Conservation (phyloP, 2,888 invertebrate species). For the Lycophotia porphyrea region DNA sequence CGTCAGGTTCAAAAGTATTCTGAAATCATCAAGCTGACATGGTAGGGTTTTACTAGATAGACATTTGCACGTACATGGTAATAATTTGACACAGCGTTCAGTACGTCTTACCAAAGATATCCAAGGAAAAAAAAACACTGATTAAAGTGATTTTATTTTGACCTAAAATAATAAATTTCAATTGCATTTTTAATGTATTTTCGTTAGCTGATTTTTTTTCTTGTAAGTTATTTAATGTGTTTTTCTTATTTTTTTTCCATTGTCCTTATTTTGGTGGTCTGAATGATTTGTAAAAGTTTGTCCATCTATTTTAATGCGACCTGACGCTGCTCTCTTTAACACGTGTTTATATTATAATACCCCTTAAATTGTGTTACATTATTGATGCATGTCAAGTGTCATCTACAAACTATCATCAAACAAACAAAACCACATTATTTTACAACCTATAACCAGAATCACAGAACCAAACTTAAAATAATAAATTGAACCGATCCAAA, state of each 20-base stretch:
- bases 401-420: not conserved
- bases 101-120: too few relatives aligned
- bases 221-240: too few relatives aligned
- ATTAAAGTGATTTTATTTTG: too few relatives aligned
- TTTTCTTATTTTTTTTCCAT: too few relatives aligned
- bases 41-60: not conserved
- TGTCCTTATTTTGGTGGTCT: too few relatives aligned
- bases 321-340: too few relatives aligned
- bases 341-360: not conserved
- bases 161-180: too few relatives aligned
- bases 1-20: not conserved
- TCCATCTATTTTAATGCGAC: too few relatives aligned
- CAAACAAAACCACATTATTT: constrained; percentile 7
- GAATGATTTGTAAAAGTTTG: too few relatives aligned
- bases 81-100: not conserved
- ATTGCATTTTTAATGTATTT: too few relatives aligned
- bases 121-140: too few relatives aligned
- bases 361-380: not conserved
- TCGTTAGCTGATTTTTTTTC: too few relatives aligned
- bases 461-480: constrained; percentile 12
- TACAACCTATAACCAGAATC: constrained; percentile 2
- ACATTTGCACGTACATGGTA: not conserved
- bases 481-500: constrained; percentile 11
- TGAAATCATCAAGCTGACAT: not conserved
- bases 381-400: not conserved